Base-by-base conservation (phyloP, 2,113 vertebrate genomes). In the Pangasianodon hypophthalmus region DNA sequence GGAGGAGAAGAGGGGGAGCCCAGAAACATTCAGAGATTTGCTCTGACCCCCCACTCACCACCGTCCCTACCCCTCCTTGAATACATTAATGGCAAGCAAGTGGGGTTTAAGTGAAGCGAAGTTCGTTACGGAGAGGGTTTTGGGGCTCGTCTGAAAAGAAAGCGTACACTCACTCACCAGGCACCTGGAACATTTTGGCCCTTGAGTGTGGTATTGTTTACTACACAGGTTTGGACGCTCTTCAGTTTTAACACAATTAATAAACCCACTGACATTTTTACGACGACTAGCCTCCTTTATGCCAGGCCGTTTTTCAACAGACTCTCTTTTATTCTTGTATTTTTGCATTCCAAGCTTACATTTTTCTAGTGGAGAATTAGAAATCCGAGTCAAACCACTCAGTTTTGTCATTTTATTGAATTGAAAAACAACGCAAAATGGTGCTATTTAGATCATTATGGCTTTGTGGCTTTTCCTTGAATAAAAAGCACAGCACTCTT, bases 81-180 rank as follows among this genome's bases (percentile, higher is more conserved):
- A 96, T 96, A 94, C 95, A 96, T 95, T 94, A 94, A 93, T 89
- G 91, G 90, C 91, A 82, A 89, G 92, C 91, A 93, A 90, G 92
- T 87, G 91, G 67, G 90, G 91, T 91, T 92, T 91, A 91, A 91
- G 93, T 92, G 91, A 91, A 95, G 90, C 80, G 91, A 93, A 91
- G 94, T 94, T 94, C 91, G 94, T 96, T 95, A 94, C 93, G 56
- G 91, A 88, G 2, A 75, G 93, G 94, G 93, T 90, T 84, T 64
- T 26, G 2, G 11, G 32, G 77, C 29, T 80, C 2, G 88, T 84
- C 82, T 95, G 91, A 94, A 94, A 93, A 8, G 94, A 88, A 93
- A 93, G 91, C 93, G 94, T 92, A 92, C 94, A 92, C 93, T 50
- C 77, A 26, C 77, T 92, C 91, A 92, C 83, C 91, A 92, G 88